Evolutionary conservation across 2,888 invertebrate species (phyloP).

Genomic region (Morpho achilles): DNA sequence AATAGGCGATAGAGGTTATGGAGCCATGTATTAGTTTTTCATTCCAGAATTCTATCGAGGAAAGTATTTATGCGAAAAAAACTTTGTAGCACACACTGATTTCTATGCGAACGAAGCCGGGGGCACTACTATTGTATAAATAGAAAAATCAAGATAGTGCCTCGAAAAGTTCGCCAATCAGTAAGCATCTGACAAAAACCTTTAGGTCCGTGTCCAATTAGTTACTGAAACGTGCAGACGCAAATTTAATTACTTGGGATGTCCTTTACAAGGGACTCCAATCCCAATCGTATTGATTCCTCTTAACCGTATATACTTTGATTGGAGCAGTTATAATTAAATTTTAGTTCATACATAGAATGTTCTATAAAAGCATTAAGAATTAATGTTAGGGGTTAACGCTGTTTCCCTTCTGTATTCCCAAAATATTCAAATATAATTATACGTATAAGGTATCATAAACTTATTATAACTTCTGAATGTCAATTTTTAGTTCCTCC

Average conservation of each 20-base stretch:
- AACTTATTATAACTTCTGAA: too few species aligned
- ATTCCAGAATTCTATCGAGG: too few species aligned
- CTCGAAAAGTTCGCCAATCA: slow-evolving; percentile 3
- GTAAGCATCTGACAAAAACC: slow-evolving; percentile 12
- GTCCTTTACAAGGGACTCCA: slow-evolving; percentile 4
- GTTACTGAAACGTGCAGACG: slow-evolving; percentile 12
- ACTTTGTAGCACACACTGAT: too few species aligned
- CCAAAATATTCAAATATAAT: too few species aligned
- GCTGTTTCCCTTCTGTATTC: too few species aligned
- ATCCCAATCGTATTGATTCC: slow-evolving; percentile 9
- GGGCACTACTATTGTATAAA: too few species aligned
- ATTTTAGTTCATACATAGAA: neutral
- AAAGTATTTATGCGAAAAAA: too few species aligned
- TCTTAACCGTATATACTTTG: neutral
- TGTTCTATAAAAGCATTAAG: neutral
- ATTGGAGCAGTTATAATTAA: neutral
- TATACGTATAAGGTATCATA: too few species aligned
- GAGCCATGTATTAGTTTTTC: too few species aligned
- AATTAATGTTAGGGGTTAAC: neutral
- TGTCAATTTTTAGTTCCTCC: too few species aligned
- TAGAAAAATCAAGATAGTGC: neutral
- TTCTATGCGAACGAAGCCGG: too few species aligned
- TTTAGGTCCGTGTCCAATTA: slow-evolving; percentile 10
- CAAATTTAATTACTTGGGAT: slow-evolving; percentile 15
- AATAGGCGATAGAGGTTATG: too few species aligned